Percentiles rank a stretch among this genome's conserved stretches.
phyloP scores from a whole-genome alignment of 2,888 invertebrate species.

The Cheilosia impressa region DNA sequence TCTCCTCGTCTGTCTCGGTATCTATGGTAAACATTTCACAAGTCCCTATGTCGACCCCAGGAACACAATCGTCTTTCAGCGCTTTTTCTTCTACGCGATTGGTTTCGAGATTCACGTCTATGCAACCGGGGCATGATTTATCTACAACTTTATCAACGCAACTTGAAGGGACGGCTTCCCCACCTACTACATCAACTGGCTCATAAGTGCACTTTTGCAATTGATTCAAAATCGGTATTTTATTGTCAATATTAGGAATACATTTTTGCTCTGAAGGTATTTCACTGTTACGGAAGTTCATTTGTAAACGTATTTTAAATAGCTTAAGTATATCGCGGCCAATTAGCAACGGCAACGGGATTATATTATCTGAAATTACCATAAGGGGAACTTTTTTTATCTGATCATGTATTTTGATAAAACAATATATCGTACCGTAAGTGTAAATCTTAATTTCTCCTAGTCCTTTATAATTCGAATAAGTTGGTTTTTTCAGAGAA shows the following conservation, averaged over 20 bases:
- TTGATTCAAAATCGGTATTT: slow-evolving; percentile 1
- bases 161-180: not conserved
- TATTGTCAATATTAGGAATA: not conserved
- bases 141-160: not conserved
- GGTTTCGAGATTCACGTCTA: not conserved
- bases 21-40: slow-evolving; percentile 1
- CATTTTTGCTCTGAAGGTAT: slow-evolving; percentile 10
- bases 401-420: not conserved
- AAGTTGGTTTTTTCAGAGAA: not conserved
- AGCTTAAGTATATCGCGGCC: slow-evolving; percentile 15
- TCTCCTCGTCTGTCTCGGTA: not conserved
- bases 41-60: not conserved
- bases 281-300: not conserved
- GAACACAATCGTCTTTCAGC: slow-evolving; percentile 6
- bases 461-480: slow-evolving; percentile 9
- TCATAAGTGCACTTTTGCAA: not conserved
- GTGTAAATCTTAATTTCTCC: slow-evolving; percentile 15
- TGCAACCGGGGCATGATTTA: too few species aligned
- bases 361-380: slow-evolving; percentile 16
- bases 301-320: slow-evolving; percentile 11
- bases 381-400: slow-evolving; percentile 5
- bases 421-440: slow-evolving; percentile 9
- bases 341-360: slow-evolving; percentile 4
- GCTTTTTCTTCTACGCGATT: not conserved
- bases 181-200: not conserved